Base-by-base conservation (phyloP, 2,113 vertebrate species). In the Spilogale gracilis region DNA sequence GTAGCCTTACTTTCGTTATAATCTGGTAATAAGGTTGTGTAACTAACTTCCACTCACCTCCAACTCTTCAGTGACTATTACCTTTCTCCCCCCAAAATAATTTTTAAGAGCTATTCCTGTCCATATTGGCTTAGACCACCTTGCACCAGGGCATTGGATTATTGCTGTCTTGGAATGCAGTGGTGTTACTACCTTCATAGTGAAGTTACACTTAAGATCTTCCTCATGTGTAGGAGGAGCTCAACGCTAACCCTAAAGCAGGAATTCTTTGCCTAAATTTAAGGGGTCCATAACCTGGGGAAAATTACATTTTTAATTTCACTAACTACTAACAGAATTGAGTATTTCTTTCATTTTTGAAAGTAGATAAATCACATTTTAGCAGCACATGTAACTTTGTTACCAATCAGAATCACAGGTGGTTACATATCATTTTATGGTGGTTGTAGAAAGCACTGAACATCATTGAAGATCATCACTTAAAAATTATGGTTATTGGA, bases 321-420 rank as follows among this genome's bases (percentile, higher is more conserved):
- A 21, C 69, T 82, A 81, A 38, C 4, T 11, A 21, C 4, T 38
- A 78, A 96, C 52, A 94, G 23, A 82, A 83, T 60, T 92, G 93
- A 83, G 9, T 73, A 48, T 92, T 89, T 86, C 11, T 18, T 96
- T 96, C 18, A 56, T 69, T 79, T 96, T 69, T 69, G 43, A 95
- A 91, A 30, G 16, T 30, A 81, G 50, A 80, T 38, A 93, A 54
- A 30, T 38, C 10, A 18, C 4, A 81, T 73, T 52, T 80, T 88
- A 94, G 30, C 0, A 76, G 25, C 18, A 73, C 5, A 25, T 79
- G 16, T 86, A 32, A 67, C 67, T 81, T 85, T 89, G 78, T 81
- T 89, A 50, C 12, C n/a, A 16, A 25, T 17, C 65, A 7, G 23
- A 69, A 79, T 94, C 52, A 91, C 7, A 92, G 21, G 48, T 50